Evolutionary conservation across 2,888 invertebrate genomes (phyloP).

Genomic region (Spodoptera littoralis): DNA sequence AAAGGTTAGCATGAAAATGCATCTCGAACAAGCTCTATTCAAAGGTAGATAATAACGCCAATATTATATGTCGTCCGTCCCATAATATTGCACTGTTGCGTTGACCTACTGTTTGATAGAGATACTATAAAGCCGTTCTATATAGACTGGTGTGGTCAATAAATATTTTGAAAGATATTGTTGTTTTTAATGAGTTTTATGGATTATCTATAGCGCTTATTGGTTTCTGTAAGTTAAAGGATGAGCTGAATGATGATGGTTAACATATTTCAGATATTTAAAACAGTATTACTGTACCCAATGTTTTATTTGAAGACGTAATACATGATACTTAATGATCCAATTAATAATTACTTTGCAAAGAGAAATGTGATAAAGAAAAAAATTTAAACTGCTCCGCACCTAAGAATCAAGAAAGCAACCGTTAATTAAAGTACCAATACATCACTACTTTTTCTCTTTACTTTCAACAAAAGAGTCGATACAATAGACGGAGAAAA

Average conservation of each 20-base stretch:
- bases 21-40: constrained; percentile 29
- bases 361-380: no score
- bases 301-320: no score
- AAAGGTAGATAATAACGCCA: constrained; percentile 28
- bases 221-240: no score
- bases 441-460: constrained; percentile 14
- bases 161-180: no score
- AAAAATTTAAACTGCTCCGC: neutral
- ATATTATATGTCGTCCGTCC: constrained; percentile 25
- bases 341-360: no score
- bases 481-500: constrained; percentile 28
- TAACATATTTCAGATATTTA: no score
- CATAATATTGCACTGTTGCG: constrained; percentile 7
- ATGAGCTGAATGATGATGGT: no score
- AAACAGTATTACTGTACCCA: no score
- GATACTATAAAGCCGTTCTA: neutral
- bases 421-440: constrained; percentile 28
- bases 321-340: no score
- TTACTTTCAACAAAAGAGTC: constrained; percentile 26
- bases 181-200: no score
- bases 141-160: neutral
- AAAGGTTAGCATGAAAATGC: constrained; percentile 40
- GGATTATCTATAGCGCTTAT: no score
- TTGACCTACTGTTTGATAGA: neutral
- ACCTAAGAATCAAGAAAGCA: constrained; percentile 2